Percentiles rank a stretch among this genome's conserved stretches.
Conservation (phyloP, 2,113 vertebrate species). For the Bubo scandiacus region DNA sequence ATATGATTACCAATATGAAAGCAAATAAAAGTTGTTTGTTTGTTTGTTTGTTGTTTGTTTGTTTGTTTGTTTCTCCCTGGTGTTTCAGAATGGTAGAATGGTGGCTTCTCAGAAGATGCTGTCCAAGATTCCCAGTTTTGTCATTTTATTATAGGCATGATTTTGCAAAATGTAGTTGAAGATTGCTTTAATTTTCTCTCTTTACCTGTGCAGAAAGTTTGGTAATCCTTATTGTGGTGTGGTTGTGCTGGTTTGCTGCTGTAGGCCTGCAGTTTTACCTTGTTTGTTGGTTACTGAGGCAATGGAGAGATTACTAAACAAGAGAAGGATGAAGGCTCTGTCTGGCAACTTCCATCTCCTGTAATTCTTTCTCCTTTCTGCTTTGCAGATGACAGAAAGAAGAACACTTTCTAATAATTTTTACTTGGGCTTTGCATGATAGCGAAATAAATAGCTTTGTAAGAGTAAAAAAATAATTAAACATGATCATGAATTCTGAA, state of each 20-base stretch:
- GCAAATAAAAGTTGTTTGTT: background rate
- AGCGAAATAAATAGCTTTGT: background rate
- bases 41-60: no score
- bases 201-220: background rate
- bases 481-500: background rate
- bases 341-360: background rate
- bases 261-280: background rate
- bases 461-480: background rate
- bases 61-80: rapidly evolving
- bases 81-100: background rate
- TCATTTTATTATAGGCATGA: background rate
- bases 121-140: background rate
- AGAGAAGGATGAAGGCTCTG: background rate
- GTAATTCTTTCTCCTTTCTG: background rate
- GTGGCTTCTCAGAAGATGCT: background rate
- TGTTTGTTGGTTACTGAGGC: background rate
- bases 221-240: background rate
- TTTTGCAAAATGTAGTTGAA: background rate
- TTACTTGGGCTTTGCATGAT: background rate
- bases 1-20: background rate
- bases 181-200: background rate
- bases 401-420: background rate
- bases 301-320: background rate
- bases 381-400: background rate
- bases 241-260: background rate